These are phyloP conservation scores for Lutraria rhynchaena DNA, from an alignment of 1,140 invertebrate genomes.

Conservation along the genomic window DNA sequence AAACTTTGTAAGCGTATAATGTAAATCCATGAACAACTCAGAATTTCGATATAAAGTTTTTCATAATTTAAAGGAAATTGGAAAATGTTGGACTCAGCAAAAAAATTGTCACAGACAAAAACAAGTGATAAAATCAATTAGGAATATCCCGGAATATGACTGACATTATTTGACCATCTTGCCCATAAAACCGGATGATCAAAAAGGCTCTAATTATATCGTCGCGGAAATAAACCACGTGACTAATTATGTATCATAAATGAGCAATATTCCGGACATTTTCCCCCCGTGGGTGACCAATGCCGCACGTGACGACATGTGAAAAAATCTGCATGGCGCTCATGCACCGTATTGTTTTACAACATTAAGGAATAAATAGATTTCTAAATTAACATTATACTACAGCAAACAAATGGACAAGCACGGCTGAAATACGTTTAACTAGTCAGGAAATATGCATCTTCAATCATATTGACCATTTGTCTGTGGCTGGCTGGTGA, in stretches of 20 bases:
- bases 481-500: constrained; percentile 14
- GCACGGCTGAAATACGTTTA: constrained; percentile 9
- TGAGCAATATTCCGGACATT: constrained; percentile 48
- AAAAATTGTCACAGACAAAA: no score
- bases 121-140: no score
- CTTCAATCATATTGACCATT: constrained; percentile 23
- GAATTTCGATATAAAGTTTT: no score
- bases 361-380: constrained; percentile 31
- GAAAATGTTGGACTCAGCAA: no score
- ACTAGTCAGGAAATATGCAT: constrained; percentile 26
- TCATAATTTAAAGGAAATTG: no score
- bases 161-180: constrained; percentile 21
- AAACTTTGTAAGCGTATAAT: no score
- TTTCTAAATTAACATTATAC: constrained; percentile 40
- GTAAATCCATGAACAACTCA: no score
- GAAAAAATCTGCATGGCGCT: constrained; percentile 49
- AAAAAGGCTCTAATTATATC: constrained; percentile 47
- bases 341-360: constrained; percentile 34
- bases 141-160: no score
- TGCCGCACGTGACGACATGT: constrained; percentile 42
- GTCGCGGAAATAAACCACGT: constrained; percentile 21
- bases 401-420: constrained; percentile 40
- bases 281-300: constrained; percentile 30
- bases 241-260: constrained; percentile 49
- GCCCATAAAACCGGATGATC: constrained; percentile 22